Evolutionary conservation across 2,888 invertebrate genomes (phyloP), one percentile per base, ranked within the genome.

Genomic region (Monopis laevigella): DNA sequence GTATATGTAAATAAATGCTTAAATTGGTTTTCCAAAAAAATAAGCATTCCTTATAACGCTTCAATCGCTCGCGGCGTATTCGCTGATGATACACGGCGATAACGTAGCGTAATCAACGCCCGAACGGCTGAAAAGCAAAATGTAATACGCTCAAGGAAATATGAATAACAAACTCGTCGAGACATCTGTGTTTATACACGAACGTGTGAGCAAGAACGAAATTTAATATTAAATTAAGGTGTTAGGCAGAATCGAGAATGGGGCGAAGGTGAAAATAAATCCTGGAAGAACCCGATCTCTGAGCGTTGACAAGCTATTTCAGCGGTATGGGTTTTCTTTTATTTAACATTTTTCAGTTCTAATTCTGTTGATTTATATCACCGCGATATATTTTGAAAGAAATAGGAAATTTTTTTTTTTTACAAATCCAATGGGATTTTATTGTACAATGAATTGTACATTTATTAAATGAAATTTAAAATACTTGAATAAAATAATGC

Each of bases 161-260:
- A 74, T 72, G 70, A 74, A 75, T 74, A 71, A 71, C 65, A 68
- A 65, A 74, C 62, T 56, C 54, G 62, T 60, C 62, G 66, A 69
- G 66, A 69, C 74, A 70, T 73, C 65, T 73, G 68, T 62, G 67
- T 62, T 64, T 60, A 56, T 58, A 55, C 56, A 62, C 57, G 59
- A 60, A 59, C 36, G 19, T 21, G 59, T 55, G 55, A 51, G 58
- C 58, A 67, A 63, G 64, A 65, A 67, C 69, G 68, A 64, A 71
- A 77, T 78, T 77, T 77, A 74, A 75, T 77, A 78, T 77, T 77
- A 77, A 78, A 78, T 78, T 78, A 78, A 75, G 74, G 73, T 65
- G 71, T 75, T 72, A 67, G 63, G 66, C 61, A 59, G 69, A 74
- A 77, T 77, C 72, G 77, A 72, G 75, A 65, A 67, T 62, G 64